Evolutionary conservation across 2,797 vertebrate species (phyloP).

Genomic region (Rhincodon typus): DNA sequence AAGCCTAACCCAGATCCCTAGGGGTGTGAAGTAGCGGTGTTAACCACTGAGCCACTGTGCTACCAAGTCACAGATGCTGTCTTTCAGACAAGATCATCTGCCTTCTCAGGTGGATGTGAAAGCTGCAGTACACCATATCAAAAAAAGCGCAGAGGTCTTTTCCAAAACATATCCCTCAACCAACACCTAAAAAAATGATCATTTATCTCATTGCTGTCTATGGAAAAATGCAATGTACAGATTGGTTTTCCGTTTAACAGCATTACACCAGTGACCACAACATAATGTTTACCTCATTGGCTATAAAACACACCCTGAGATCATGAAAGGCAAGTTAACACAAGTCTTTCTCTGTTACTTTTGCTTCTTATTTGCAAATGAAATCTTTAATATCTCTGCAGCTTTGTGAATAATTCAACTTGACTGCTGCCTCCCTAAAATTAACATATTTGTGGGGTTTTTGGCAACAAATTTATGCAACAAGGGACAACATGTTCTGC

Average conservation of each 20-base stretch:
- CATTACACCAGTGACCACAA: too few species aligned
- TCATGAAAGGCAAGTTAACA: background rate
- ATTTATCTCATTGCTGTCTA: background rate
- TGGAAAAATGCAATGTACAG: background rate
- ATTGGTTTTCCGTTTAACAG: background rate
- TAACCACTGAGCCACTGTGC: too few species aligned
- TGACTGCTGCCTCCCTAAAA: background rate
- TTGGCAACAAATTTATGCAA: background rate
- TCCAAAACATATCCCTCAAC: background rate
- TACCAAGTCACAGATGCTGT: too few species aligned
- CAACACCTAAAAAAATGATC: too few species aligned
- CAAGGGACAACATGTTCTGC: background rate
- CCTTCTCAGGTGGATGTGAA: background rate
- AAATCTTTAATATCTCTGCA: background rate
- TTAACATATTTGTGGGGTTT: background rate
- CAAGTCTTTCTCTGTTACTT: background rate
- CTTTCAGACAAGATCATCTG: background rate
- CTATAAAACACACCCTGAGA: background rate
- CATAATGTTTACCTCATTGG: background rate
- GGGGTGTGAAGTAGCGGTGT: too few species aligned
- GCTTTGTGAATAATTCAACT: background rate
- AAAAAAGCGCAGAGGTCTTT: background rate
- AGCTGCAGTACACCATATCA: background rate
- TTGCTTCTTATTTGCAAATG: background rate
- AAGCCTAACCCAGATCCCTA: too few species aligned